Percentiles rank a stretch among this genome's conserved stretches.
Conservation (phyloP, 2,888 invertebrate genomes). For the Clanis bilineata region DNA sequence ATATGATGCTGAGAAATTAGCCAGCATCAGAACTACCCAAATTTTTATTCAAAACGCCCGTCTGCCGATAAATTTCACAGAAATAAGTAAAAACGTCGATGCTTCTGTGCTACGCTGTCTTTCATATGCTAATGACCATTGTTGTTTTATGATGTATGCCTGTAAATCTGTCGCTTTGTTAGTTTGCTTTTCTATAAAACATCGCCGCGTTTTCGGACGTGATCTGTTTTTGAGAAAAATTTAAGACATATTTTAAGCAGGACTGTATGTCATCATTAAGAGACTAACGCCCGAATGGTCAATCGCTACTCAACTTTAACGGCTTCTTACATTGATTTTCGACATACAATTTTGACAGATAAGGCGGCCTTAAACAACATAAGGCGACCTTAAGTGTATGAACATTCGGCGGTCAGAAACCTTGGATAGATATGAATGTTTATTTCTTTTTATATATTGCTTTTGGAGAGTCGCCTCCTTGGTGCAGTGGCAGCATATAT, state of each 20-base stretch:
- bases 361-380: too few species aligned
- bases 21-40: not conserved
- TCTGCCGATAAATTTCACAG: slow-evolving; percentile 34
- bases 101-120: slow-evolving; percentile 70
- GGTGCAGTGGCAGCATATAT: too few species aligned
- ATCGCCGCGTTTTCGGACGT: not conserved
- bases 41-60: slow-evolving; percentile 32
- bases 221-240: not conserved
- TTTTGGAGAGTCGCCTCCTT: too few species aligned
- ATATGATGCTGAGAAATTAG: too few species aligned
- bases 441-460: too few species aligned
- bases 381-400: too few species aligned
- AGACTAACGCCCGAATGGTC: not conserved
- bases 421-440: too few species aligned
- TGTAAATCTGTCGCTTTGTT: slow-evolving; percentile 8
- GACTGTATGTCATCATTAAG: not conserved
- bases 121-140: slow-evolving; percentile 71
- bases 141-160: slow-evolving; percentile 33
- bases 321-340: too few species aligned
- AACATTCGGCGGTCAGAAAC: too few species aligned
- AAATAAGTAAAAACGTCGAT: slow-evolving; percentile 46
- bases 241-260: not conserved
- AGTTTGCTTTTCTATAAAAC: slow-evolving; percentile 14
- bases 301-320: too few species aligned
- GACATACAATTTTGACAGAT: too few species aligned